Evolutionary conservation across 2,888 invertebrate genomes (phyloP).

Genomic region (Melolontha melolontha): DNA sequence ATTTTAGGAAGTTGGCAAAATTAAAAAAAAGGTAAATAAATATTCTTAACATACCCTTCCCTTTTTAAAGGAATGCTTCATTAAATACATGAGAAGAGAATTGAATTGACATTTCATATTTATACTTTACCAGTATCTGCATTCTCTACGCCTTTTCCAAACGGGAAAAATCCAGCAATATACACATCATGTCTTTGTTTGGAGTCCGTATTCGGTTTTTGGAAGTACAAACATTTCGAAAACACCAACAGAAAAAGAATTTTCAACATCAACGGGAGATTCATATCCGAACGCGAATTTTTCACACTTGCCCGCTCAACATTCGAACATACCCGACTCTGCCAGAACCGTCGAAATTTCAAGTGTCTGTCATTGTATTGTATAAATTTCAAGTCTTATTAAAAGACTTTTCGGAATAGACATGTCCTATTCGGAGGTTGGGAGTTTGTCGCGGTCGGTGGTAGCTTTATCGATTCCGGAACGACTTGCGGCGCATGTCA

Average conservation of each 20-base stretch:
- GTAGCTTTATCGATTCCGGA: constrained; percentile 34
- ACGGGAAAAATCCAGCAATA: constrained; percentile 94
- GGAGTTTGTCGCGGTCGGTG: constrained; percentile 10
- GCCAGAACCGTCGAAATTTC: not conserved
- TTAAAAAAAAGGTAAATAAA: too few species aligned
- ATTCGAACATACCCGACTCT: not conserved
- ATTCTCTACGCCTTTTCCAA: constrained; percentile 85
- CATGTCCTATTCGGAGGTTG: constrained; percentile 14
- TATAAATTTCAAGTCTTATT: constrained; percentile 12
- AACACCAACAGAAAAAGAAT: constrained; percentile 31
- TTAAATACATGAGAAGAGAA: not conserved
- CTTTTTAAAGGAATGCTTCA: not conserved
- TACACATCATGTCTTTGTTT: constrained; percentile 84
- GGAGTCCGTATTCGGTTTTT: constrained; percentile 77
- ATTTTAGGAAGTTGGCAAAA: too few species aligned
- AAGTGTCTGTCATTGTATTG: constrained; percentile 14
- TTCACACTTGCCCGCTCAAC: not conserved
- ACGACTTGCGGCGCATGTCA: constrained; percentile 21
- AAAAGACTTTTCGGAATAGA: not conserved
- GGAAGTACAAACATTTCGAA: constrained; percentile 54
- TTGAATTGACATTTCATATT: too few species aligned
- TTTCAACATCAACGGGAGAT: not conserved
- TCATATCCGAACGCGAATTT: not conserved
- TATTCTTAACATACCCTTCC: not conserved
- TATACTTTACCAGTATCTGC: constrained; percentile 77